Percentiles rank a stretch among this genome's conserved stretches.
Evolutionary conservation across 2,797 vertebrate genomes (phyloP).

Genomic region (Hapalemur alaotrensis): DNA sequence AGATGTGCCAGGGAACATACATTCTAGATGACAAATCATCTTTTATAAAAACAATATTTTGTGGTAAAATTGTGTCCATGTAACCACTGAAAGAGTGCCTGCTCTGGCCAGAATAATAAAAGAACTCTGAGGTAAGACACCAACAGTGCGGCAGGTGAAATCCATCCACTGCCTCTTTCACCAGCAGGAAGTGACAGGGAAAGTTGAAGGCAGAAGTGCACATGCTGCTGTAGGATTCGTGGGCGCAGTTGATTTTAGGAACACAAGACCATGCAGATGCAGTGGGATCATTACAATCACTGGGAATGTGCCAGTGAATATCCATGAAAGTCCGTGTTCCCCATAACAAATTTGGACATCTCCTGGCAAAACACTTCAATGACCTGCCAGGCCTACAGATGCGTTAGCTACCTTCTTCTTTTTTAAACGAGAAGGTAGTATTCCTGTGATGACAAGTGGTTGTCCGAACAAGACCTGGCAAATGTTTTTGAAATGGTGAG

Average conservation of each 20-base stretch:
- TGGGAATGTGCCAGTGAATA: neutral
- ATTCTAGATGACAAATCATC: neutral
- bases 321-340: too few species aligned
- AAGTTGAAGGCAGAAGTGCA: neutral
- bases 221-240: fast-evolving
- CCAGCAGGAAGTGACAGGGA: neutral
- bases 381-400: neutral
- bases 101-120: neutral
- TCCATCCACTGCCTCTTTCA: fast-evolving
- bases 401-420: neutral
- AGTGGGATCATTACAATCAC: fast-evolving
- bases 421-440: neutral
- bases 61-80: neutral
- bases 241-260: fast-evolving
- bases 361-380: neutral
- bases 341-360: neutral
- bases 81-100: neutral
- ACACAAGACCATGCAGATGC: neutral
- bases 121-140: neutral
- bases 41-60: neutral
- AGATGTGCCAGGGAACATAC: neutral
- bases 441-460: neutral
- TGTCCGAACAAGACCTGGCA: neutral
- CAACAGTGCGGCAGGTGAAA: fast-evolving
- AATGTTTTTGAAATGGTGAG: neutral